phyloP scores from a whole-genome alignment of 2,113 vertebrate species.

The Tachycineta bicolor region DNA sequence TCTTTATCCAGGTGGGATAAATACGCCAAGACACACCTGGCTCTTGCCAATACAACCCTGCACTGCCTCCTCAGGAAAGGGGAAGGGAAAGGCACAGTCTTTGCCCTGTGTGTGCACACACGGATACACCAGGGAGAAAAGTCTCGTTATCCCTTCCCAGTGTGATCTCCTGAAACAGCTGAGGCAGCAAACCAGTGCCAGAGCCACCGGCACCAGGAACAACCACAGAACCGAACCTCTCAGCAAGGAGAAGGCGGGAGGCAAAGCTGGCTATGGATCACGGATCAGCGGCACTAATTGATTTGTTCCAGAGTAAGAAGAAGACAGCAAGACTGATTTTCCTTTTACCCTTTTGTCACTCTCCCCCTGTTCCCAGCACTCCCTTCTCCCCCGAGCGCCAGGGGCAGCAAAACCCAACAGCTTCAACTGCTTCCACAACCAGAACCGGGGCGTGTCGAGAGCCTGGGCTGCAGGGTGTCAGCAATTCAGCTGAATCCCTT shows the following conservation, averaged over 20 bases:
- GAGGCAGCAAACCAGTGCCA: background rate
- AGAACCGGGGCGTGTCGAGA: background rate
- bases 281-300: background rate
- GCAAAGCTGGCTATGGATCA: background rate
- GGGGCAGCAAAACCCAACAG: background rate
- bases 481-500: background rate
- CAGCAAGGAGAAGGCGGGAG: background rate
- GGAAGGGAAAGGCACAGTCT: background rate
- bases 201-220: background rate
- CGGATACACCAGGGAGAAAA: background rate
- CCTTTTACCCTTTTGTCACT: background rate
- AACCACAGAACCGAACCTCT: background rate
- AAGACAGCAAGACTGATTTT: background rate
- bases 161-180: background rate
- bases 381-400: background rate
- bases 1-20: conserved; percentile 9
- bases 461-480: background rate
- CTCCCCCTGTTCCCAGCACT: background rate
- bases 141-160: background rate
- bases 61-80: background rate
- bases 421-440: background rate
- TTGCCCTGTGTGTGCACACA: background rate
- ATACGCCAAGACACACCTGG: background rate
- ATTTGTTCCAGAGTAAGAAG: background rate
- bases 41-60: background rate